These are phyloP conservation scores for Crotophaga sulcirostris DNA, from an alignment of 2,113 vertebrate species.

Conservation along the genomic window DNA sequence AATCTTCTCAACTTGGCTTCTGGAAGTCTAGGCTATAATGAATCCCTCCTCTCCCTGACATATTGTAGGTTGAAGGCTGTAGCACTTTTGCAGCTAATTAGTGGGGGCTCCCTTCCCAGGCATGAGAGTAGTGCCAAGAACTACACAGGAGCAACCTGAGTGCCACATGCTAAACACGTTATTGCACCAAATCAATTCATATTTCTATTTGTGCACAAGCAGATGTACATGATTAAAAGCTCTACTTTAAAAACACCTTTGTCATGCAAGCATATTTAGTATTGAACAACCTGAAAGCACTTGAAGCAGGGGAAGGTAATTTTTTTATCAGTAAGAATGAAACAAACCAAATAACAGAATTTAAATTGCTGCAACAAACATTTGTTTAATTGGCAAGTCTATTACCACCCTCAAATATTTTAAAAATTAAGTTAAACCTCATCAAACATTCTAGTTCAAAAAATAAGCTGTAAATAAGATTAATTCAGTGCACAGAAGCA, in stretches of 20 bases:
- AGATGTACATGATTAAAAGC: not conserved
- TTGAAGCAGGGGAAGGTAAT: not conserved
- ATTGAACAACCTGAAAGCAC: not conserved
- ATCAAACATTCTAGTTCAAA: not conserved
- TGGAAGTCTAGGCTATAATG: constrained; percentile 17
- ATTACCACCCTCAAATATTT: not conserved
- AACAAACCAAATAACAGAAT: not conserved
- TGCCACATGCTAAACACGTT: constrained; percentile 41
- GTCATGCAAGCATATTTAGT: not conserved
- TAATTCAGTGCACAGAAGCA: not conserved
- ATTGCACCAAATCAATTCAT: not conserved
- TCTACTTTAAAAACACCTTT: not conserved
- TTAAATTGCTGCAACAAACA: not conserved
- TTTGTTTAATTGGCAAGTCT: not conserved
- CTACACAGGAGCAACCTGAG: constrained; percentile 44
- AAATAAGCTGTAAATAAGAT: not conserved
- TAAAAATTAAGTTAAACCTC: not conserved
- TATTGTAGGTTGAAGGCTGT: constrained; percentile 59
- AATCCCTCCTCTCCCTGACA: constrained; percentile 46
- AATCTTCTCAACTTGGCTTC: constrained; percentile 45
- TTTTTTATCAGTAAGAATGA: not conserved
- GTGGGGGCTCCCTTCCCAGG: constrained; percentile 29
- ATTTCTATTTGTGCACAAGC: constrained; percentile 10
- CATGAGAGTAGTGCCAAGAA: constrained; percentile 41
- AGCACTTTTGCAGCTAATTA: constrained; percentile 61